These are phyloP conservation scores for Epinotia brunnichana DNA, from an alignment of 2,888 invertebrate genomes.

Conservation along the genomic window DNA sequence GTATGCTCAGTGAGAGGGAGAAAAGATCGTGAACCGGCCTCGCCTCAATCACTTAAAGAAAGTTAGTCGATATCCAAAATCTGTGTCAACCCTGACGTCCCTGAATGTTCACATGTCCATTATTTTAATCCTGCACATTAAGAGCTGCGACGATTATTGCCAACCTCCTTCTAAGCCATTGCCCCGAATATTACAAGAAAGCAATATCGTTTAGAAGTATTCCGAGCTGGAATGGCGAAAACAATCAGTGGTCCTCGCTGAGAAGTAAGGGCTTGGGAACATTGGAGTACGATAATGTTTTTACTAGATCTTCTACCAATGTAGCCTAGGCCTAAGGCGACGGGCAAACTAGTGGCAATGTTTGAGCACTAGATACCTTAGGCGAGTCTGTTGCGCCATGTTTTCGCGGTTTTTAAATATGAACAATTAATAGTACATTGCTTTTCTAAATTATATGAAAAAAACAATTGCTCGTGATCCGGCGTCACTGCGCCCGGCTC, in stretches of 20 bases:
- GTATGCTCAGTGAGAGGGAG: no score
- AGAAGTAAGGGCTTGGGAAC: background rate
- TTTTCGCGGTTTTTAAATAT: no score
- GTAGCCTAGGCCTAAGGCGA: background rate
- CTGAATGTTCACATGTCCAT: background rate
- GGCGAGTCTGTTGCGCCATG: no score
- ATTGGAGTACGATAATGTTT: background rate
- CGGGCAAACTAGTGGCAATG: background rate
- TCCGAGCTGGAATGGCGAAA: slow-evolving; percentile 26
- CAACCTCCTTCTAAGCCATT: slow-evolving; percentile 23
- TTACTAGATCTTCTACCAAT: background rate
- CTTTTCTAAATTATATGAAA: no score
- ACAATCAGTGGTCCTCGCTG: slow-evolving; percentile 28
- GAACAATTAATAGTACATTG: no score
- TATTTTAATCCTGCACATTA: slow-evolving; percentile 2
- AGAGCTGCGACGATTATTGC: slow-evolving; percentile 4
- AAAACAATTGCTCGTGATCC: no score
- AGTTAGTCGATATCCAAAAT: background rate
- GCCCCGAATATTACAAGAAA: slow-evolving; percentile 32
- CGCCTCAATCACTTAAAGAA: no score
- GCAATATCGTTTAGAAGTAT: slow-evolving; percentile 31
- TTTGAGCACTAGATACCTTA: background rate
- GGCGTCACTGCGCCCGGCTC: no score
- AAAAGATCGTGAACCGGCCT: no score
- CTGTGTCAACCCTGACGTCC: background rate